Conservation (phyloP, 2,113 vertebrate genomes). For the Chaetops frenatus region DNA sequence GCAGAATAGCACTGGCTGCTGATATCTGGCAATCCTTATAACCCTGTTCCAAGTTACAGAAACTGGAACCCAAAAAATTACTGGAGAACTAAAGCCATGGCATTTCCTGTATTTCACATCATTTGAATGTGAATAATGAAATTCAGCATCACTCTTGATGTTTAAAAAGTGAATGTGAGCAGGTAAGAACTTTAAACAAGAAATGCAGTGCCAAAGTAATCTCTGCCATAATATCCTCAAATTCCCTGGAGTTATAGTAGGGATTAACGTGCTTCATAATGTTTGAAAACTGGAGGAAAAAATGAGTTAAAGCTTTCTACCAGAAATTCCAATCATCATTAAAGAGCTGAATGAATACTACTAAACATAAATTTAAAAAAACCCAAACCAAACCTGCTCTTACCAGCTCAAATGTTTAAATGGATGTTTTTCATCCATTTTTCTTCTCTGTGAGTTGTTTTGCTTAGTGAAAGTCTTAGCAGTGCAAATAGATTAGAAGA, state of each 20-base stretch:
- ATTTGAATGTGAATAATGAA: not conserved
- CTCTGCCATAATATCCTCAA: not conserved
- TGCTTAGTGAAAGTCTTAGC: not conserved
- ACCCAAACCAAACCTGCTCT: not conserved
- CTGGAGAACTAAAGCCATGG: not conserved
- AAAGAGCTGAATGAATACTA: not conserved
- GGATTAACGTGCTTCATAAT: not conserved
- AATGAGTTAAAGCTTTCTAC: not conserved
- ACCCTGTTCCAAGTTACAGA: not conserved
- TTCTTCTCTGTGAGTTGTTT: not conserved
- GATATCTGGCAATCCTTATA: not conserved
- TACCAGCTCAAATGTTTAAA: not conserved
- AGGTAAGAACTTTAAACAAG: not conserved
- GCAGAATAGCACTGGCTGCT: not conserved
- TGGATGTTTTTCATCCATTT: not conserved
- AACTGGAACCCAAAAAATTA: not conserved
- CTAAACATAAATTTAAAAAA: not conserved
- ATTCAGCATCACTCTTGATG: not conserved
- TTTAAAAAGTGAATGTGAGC: not conserved
- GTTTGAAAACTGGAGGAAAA: not conserved
- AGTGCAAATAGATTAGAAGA: not conserved
- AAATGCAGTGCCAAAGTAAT: not conserved
- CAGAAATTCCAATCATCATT: not conserved
- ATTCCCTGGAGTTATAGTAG: not conserved
- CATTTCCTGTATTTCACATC: not conserved